Base-by-base conservation (phyloP, 2,113 vertebrate genomes). In the Carassius auratus region DNA sequence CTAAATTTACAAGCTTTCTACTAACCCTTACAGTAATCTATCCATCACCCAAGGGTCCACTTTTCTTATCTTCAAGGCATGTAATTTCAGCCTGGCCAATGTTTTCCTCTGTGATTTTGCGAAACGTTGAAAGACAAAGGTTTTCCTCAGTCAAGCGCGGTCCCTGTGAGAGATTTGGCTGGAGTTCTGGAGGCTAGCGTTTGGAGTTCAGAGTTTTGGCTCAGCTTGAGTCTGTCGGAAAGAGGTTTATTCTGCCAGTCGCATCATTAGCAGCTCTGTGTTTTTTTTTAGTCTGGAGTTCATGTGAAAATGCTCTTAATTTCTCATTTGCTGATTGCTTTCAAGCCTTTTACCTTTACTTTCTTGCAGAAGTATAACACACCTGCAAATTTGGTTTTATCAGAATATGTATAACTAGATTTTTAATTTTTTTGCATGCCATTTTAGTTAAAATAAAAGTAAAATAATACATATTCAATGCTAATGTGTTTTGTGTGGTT, bases 81-180 rank as follows among this genome's bases (percentile, higher is more conserved):
- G 8, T 15, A 75, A 50, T 75, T 75, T 75, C 73, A 75, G n/a
- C 17, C 73, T 75, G 42, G 45, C 45, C 50, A 26, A 48, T 26
- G 45, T 26, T 45, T 75, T 50, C 45, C n/a, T 26, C 42, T 26
- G 73, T 75, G 73, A 26, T 75, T 26, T 75, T 48, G 73, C 6
- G 13, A 75, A 75, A 75, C n/a, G 73, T 75, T 75, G 73, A 75
- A 75, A 75, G 73, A 75, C 73, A 75, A 50, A 50, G 45, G 73
- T 50, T 75, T 75, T 50, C 2, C 19, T 50, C 73, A 50, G 73
- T 75, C 73, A 50, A 75, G n/a, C 45, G 3, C 26, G 73, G 23
- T 75, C 45, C 73, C 73, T 75, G 0, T 48, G 73, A 75, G 45
- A 75, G 45, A 3, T 50, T 75, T 75, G 73, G 73, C 73, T 75